A percentile compares a stretch with the other conserved stretches of the same genome.
These are phyloP conservation scores for Trichopoda pennipes DNA, from an alignment of 2,888 invertebrate genomes.

Conservation along the genomic window DNA sequence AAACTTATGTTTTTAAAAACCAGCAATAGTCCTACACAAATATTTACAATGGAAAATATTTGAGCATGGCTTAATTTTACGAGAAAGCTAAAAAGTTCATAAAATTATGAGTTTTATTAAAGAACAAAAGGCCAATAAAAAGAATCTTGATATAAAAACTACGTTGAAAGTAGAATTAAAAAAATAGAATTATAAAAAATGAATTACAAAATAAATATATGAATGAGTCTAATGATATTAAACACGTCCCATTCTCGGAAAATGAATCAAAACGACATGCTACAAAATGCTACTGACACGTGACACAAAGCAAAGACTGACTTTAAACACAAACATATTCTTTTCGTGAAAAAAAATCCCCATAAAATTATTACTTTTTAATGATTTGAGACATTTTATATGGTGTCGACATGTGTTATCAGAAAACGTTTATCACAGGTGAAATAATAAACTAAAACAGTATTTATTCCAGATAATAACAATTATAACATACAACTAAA, in stretches of 20 bases:
- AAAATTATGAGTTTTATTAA: not conserved
- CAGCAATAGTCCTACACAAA: too few relatives aligned
- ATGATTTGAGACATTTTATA: conserved; percentile 23
- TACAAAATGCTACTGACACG: conserved; percentile 58
- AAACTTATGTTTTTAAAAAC: too few relatives aligned
- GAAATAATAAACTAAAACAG: conserved; percentile 21
- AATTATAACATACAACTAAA: not conserved
- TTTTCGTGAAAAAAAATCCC: not conserved
- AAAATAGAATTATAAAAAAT: not conserved
- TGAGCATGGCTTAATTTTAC: not conserved
- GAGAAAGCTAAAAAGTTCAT: not conserved
- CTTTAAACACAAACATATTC: not conserved
- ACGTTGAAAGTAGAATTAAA: not conserved
- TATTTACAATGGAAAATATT: too few relatives aligned
- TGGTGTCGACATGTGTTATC: conserved; percentile 43
- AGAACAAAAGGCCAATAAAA: not conserved
- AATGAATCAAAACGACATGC: conserved; percentile 38
- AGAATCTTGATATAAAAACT: not conserved
- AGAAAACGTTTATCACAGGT: conserved; percentile 64
- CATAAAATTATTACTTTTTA: conserved; percentile 58
- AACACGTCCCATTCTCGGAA: conserved; percentile 62
- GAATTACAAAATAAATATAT: not conserved
- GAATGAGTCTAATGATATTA: conserved; percentile 9
- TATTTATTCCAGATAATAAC: conserved; percentile 11
- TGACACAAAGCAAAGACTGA: conserved; percentile 39